Conservation (phyloP, 2,797 vertebrate species). For the Antrozous pallidus region DNA sequence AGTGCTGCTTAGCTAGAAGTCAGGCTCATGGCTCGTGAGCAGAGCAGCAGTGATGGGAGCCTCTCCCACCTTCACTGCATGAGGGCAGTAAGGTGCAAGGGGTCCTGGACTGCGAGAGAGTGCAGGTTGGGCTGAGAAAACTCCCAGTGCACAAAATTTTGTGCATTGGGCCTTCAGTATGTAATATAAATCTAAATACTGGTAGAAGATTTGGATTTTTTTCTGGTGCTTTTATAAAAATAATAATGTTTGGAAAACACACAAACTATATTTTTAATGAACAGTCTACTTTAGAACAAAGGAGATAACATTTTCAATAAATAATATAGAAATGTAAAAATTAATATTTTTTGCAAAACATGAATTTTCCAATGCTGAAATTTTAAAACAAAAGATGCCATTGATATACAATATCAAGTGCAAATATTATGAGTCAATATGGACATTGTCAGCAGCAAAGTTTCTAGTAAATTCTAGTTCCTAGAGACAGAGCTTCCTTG, state of each 20-base stretch:
- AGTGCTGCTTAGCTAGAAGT: too few species aligned
- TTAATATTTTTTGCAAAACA: constrained; percentile 1
- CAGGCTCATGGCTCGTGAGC: accelerated
- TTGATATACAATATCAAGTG: background rate
- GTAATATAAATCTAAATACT: background rate
- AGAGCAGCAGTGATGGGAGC: too few species aligned
- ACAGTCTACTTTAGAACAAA: background rate
- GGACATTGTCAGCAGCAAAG: background rate
- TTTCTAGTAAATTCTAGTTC: background rate
- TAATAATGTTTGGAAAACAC: background rate
- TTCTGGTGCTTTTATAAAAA: background rate
- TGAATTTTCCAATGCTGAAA: background rate
- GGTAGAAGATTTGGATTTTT: background rate
- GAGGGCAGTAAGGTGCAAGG: too few species aligned
- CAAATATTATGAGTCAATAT: background rate
- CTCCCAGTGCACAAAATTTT: too few species aligned
- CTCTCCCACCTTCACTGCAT: too few species aligned
- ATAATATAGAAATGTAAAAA: background rate
- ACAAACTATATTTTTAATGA: background rate
- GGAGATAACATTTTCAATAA: background rate
- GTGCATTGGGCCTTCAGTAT: background rate
- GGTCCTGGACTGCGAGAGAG: too few species aligned
- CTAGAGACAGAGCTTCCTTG: background rate
- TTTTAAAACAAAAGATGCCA: background rate
- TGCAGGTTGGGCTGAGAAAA: too few species aligned